These are phyloP conservation scores for Lepidothrix coronata DNA, from an alignment of 2,113 vertebrate species.

Conservation along the genomic window DNA sequence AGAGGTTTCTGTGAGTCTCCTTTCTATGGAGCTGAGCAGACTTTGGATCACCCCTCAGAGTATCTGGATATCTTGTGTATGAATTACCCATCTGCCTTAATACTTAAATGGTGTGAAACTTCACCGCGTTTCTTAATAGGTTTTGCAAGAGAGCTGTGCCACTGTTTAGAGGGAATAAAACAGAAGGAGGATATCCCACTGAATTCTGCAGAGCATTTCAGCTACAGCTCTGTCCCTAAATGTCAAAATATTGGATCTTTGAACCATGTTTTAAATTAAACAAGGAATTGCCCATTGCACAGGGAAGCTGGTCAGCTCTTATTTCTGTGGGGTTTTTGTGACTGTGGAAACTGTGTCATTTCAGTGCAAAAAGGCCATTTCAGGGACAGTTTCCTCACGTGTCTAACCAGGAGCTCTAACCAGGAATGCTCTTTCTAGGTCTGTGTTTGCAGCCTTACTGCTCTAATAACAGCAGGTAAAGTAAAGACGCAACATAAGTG, in stretches of 20 bases:
- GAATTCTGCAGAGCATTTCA: neutral
- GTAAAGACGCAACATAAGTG: constrained; percentile 66
- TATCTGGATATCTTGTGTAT: neutral
- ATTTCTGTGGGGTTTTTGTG: neutral
- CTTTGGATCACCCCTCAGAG: neutral
- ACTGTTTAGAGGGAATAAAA: neutral
- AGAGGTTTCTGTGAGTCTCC: neutral
- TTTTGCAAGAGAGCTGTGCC: constrained; percentile 31
- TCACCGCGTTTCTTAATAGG: neutral
- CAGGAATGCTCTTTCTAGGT: constrained; percentile 63
- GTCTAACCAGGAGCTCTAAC: constrained; percentile 20
- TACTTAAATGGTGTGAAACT: constrained; percentile 15
- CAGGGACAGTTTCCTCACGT: neutral
- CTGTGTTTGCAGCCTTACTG: constrained; percentile 41
- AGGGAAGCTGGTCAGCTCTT: neutral
- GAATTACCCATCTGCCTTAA: constrained; percentile 37
- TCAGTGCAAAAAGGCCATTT: neutral
- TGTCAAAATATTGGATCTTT: neutral
- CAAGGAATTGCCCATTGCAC: neutral
- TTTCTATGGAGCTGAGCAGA: neutral
- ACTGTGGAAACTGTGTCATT: neutral
- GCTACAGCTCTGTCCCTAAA: neutral
- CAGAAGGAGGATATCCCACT: neutral
- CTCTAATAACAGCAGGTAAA: constrained; percentile 71
- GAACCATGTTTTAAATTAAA: constrained; percentile 23